Percentiles rank a stretch among this genome's conserved stretches.
Conservation (phyloP, 1,140 invertebrate species). For the Drosophila sechellia region DNA sequence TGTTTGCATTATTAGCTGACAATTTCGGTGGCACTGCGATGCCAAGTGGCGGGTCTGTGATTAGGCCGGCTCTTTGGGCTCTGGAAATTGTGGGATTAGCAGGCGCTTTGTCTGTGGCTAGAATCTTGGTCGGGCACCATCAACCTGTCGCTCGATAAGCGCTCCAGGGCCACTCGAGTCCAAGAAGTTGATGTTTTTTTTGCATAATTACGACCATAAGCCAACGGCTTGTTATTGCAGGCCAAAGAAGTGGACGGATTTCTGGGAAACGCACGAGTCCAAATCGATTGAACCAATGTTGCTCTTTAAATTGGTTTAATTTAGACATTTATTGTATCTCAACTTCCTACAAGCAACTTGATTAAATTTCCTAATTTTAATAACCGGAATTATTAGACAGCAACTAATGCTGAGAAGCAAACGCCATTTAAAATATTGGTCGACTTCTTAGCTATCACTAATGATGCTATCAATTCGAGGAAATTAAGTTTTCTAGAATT, state of each 20-base stretch:
- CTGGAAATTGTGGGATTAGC: constrained; percentile 61
- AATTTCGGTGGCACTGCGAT: constrained; percentile 54
- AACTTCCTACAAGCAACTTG: neutral
- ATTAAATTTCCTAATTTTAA: too few species aligned
- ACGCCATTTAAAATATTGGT: too few species aligned
- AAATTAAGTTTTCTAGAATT: too few species aligned
- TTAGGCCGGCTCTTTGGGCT: constrained; percentile 32
- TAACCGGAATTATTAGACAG: too few species aligned
- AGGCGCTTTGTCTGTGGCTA: constrained; percentile 61
- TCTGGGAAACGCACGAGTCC: constrained; percentile 16
- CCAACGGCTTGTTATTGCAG: constrained; percentile 58
- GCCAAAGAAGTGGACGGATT: constrained; percentile 27
- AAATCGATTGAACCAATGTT: constrained; percentile 40
- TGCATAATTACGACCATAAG: constrained; percentile 44
- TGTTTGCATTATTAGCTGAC: constrained; percentile 81
- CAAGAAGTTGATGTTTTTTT: constrained; percentile 62
- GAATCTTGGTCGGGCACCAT: constrained; percentile 8
- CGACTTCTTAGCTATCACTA: too few species aligned
- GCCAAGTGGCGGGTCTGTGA: constrained; percentile 47
- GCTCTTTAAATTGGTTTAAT: constrained; percentile 7
- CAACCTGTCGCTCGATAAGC: constrained; percentile 44
- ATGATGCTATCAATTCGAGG: too few species aligned
- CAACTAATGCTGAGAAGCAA: too few species aligned
- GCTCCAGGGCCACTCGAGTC: constrained; percentile 9
- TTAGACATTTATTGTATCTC: constrained; percentile 1